Evolutionary conservation across 2,113 vertebrate species (phyloP).

Genomic region (Sander lucioperca): DNA sequence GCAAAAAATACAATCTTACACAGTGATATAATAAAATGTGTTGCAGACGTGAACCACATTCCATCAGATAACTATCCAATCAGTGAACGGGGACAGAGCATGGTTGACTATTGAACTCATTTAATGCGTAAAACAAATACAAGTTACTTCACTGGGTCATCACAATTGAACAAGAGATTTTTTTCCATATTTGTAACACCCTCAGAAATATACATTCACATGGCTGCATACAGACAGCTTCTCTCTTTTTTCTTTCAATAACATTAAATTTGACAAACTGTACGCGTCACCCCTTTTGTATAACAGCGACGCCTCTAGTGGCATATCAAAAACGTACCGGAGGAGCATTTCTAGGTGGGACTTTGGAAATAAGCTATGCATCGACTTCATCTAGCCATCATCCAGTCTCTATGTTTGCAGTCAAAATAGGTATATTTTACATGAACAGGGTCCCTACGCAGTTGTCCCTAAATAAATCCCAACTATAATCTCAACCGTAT

Average conservation of each 20-base stretch:
- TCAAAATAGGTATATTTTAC: slow-evolving; percentile 75
- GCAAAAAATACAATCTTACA: slow-evolving; percentile 43
- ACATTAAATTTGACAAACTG: slow-evolving; percentile 71
- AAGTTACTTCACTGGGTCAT: slow-evolving; percentile 87
- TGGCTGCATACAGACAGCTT: slow-evolving; percentile 80
- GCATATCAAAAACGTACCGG: slow-evolving; percentile 70
- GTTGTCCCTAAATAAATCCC: slow-evolving; percentile 74
- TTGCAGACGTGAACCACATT: slow-evolving; percentile 43
- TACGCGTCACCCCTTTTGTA: slow-evolving; percentile 61
- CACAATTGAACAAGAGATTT: slow-evolving; percentile 83
- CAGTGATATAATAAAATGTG: slow-evolving; percentile 37
- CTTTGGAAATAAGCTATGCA: slow-evolving; percentile 77
- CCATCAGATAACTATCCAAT: slow-evolving; percentile 58
- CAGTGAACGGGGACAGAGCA: slow-evolving; percentile 73
- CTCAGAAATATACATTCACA: slow-evolving; percentile 87
- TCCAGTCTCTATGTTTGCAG: slow-evolving; percentile 70
- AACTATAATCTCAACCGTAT: slow-evolving; percentile 78
- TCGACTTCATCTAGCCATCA: slow-evolving; percentile 63
- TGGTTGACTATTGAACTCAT: slow-evolving; percentile 83
- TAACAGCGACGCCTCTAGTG: slow-evolving; percentile 72
- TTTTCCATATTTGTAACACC: slow-evolving; percentile 81
- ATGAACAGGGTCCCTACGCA: slow-evolving; percentile 66
- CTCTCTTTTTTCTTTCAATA: slow-evolving; percentile 71
- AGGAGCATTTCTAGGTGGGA: slow-evolving; percentile 66
- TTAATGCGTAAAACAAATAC: slow-evolving; percentile 87